Evolutionary conservation across 2,888 invertebrate species (phyloP), one percentile per base, ranked within the genome.

Genomic region (Yponomeuta sedellus): DNA sequence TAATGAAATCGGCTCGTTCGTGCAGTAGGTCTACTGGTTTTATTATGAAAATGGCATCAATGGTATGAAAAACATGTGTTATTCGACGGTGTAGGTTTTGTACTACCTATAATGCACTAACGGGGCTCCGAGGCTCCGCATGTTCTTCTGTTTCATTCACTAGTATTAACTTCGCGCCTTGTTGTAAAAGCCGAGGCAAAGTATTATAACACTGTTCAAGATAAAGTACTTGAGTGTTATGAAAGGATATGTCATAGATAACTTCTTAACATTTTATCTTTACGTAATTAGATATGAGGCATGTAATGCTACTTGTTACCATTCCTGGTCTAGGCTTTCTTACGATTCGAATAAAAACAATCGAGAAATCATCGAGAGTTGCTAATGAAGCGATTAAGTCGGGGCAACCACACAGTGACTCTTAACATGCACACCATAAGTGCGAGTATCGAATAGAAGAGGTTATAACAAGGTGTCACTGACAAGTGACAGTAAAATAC

Each of bases 151-250:
- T 52, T 52, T 16, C 5, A 52, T 52, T 52, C 44, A 52, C 44
- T 2, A 44, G 11, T 44, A 16, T 16, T 12, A 12, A 59, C 58
- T 58, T 58, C 22, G 20, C 25, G 25, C 19, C 10, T 25, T 59
- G 10, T 59, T 59, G 59, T 22, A 59, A 59, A 25, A 20, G 19
- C 19, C 1, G 44, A 16, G 16, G 3, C 16, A 0, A n/a, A 52
- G 44, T 34, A 59, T 59, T 22, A 22, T 59, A 59, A 59, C 59
- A 59, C 59, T 11, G 44, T 59, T 59, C 11, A 12, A 59, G 59
- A 59, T 59, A 59, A 58, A 59, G 59, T 22, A 12, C 25, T 59
- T 22, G 12, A 59, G 59, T 25, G 20, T 59, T 59, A 59, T 16
- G 59, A 20, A 59, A 59, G 20, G 22, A 59, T 59, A 20, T 12